Evolutionary conservation across 2,113 vertebrate genomes (phyloP), one percentile per base, ranked within the genome.

Genomic region (Cheirogaleus medius): DNA sequence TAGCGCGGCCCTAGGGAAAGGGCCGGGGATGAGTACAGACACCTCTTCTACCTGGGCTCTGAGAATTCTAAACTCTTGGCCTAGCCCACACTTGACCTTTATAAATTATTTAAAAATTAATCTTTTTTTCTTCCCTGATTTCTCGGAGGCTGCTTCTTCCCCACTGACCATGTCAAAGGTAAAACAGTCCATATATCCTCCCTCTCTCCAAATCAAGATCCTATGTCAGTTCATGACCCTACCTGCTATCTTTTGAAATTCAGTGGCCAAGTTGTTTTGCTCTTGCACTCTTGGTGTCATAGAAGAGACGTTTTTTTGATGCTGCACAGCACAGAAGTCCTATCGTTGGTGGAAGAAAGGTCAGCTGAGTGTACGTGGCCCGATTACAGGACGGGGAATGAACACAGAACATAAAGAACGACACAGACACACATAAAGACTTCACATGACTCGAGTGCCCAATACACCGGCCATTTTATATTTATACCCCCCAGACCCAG

Each of bases 21-120:
- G 15, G 2, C 8, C 54, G 27, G 32, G 11, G 23, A 12, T 27
- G 2, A 20, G 3, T 34, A 5, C 17, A 32, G 18, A 39, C 0
- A 2, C 42, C 34, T 66, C 2, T 9, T 32, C 13, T 32, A 3
- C 32, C 42, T 14, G 39, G 64, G 20, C 15, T 90, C 10, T 5
- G 4, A 37, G n/a, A 94, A 27, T 56, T 69, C 12, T 56, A 25
- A 63, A 29, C 1, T 37, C 3, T 91, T 0, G 20, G 2, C 10
- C n/a, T 37, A 42, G 37, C 5, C 20, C 83, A 68, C 6, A 12
- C 3, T 23, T 12, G 20, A 7, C 7, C 9, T 73, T 39, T 34
- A 37, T 17, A 7, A 21, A 39, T 39, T 37, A 78, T 8, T 78
- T 92, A 37, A 47, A 54, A 60, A 9, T 20, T 54, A 47, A 42